Evolutionary conservation across 2,113 vertebrate genomes (phyloP).

Genomic region (Apeltes quadracus): DNA sequence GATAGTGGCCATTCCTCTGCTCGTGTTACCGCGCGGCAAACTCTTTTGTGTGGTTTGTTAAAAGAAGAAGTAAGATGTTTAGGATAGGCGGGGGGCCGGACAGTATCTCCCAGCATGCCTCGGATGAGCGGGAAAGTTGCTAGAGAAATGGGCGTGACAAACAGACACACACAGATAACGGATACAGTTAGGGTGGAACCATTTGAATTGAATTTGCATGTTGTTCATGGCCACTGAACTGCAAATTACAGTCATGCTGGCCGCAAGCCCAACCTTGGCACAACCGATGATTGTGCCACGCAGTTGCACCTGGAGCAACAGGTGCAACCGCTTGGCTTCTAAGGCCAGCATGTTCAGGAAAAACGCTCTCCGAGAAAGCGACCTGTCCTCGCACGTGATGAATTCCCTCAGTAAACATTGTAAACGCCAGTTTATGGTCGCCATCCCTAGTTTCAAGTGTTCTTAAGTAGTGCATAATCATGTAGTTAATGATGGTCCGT

Average conservation of each 20-base stretch:
- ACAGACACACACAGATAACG: neutral
- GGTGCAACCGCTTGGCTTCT: neutral
- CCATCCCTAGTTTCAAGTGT: no score
- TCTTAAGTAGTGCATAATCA: no score
- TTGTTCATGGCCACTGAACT: neutral
- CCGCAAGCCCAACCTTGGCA: neutral
- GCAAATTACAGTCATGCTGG: neutral
- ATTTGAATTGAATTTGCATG: conserved; percentile 52
- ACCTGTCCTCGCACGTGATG: no score
- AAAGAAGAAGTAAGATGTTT: conserved; percentile 18
- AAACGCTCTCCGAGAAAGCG: no score
- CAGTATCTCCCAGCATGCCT: conserved; percentile 21
- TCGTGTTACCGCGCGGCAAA: neutral
- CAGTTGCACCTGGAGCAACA: no score
- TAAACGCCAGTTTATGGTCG: no score
- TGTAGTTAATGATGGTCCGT: no score
- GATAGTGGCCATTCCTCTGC: conserved; percentile 11
- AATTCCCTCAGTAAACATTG: no score
- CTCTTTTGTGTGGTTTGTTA: conserved; percentile 19
- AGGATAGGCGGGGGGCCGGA: neutral
- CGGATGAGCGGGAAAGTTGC: neutral
- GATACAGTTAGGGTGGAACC: conserved; percentile 8
- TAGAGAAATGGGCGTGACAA: neutral
- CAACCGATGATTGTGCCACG: neutral
- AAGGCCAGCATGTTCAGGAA: no score